Evolutionary conservation across 2,888 invertebrate genomes (phyloP).

Genomic region (Melinaea menophilus): DNA sequence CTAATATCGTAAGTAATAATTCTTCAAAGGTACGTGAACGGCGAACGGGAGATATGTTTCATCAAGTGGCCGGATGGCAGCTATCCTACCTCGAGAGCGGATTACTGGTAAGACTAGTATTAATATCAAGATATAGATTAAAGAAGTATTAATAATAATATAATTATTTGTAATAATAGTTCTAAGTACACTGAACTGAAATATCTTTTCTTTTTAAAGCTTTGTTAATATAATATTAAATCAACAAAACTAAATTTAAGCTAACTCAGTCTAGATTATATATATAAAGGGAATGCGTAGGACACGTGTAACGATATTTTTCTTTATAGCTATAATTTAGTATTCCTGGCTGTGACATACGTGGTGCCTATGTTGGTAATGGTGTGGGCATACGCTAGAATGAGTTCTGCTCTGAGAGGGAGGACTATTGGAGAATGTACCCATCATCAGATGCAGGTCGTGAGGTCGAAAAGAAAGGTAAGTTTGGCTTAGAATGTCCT

Average conservation of each 20-base stretch:
- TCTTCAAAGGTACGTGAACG: conserved; percentile 62
- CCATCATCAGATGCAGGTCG: conserved; percentile 89
- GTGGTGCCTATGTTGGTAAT: conserved; percentile 89
- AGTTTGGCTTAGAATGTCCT: conserved; percentile 29
- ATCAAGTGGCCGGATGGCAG: conserved; percentile 81
- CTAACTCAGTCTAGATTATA: not conserved
- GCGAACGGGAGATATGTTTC: conserved; percentile 77
- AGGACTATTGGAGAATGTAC: conserved; percentile 92
- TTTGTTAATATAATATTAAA: too few relatives aligned
- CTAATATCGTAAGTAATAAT: conserved; percentile 14
- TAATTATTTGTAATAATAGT: not conserved
- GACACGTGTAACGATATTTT: not conserved
- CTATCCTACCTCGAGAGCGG: conserved; percentile 76
- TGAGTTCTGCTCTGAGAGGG: conserved; percentile 91
- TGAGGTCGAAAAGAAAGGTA: conserved; percentile 90
- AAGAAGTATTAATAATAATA: not conserved
- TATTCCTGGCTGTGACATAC: conserved; percentile 89
- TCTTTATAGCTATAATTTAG: conserved; percentile 85
- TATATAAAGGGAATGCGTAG: not conserved
- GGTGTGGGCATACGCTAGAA: conserved; percentile 87
- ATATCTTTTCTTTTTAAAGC: too few relatives aligned
- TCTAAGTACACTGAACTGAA: too few relatives aligned
- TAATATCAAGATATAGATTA: not conserved
- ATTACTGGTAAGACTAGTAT: conserved; percentile 75
- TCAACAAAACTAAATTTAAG: not conserved